These are phyloP conservation scores for Sclerurus mexicanus DNA, from an alignment of 2,113 vertebrate species.

Conservation along the genomic window DNA sequence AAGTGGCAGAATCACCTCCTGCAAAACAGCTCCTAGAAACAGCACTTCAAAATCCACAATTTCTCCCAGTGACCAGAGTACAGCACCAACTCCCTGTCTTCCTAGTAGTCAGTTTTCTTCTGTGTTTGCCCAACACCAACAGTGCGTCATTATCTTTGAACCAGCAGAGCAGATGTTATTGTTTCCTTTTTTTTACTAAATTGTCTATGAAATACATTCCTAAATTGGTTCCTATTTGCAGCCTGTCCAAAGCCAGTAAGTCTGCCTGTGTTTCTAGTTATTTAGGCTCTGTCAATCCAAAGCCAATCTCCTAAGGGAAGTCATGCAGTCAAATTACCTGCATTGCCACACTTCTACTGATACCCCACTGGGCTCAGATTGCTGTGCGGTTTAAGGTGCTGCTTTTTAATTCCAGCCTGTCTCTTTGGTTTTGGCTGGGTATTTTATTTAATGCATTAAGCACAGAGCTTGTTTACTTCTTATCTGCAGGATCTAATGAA, in stretches of 20 bases:
- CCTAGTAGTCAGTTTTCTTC: background rate
- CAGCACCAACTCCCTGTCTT: background rate
- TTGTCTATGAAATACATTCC: background rate
- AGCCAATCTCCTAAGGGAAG: background rate
- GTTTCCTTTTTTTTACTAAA: background rate
- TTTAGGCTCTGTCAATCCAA: background rate
- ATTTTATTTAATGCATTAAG: constrained; percentile 8
- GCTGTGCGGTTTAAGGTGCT: background rate
- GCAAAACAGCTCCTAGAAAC: background rate
- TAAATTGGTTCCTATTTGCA: background rate
- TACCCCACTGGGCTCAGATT: background rate
- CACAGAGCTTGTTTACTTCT: background rate
- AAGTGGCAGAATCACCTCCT: constrained; percentile 60
- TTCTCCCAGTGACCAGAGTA: background rate
- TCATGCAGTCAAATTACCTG: background rate
- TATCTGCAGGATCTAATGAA: constrained; percentile 93
- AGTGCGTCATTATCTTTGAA: background rate
- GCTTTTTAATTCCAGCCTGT: background rate
- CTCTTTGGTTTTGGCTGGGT: background rate
- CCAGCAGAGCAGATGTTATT: background rate
- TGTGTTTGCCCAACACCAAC: background rate
- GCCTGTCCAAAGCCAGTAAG: background rate
- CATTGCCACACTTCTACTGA: background rate
- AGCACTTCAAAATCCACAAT: background rate
- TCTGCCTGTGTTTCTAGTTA: background rate